Evolutionary conservation across 2,797 vertebrate genomes (phyloP), one percentile per base, ranked within the genome.

Genomic region (Danio jaintianensis): DNA sequence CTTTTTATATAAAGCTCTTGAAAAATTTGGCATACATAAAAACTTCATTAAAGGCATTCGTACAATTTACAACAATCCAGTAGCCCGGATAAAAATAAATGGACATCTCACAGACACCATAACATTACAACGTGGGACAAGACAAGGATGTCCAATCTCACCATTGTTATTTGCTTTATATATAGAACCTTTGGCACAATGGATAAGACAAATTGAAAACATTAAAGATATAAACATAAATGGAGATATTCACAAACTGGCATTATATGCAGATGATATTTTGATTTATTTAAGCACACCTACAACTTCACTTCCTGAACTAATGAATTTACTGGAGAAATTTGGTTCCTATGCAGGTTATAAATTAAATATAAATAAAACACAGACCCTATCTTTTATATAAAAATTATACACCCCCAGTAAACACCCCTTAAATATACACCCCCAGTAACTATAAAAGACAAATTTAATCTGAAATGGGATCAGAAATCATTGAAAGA

Each of bases 161-260:
- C 75, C 22, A 0, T 72, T 84, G 6, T 75, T 82, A 42, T 81
- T 87, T 15, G 50, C 66, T 5, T 11, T 87, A 2, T 84, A 81
- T 47, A 81, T 84, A 20, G 76, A 85, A 47, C 82, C 83, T 15
- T 36, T 76, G 1, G 7, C 15, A 29, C 48, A 76, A 10, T 76
- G 42, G 67, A 80, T 83, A 16, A 64, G n/a, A n/a, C n/a, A n/a
- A n/a, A n/a, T n/a, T n/a, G n/a, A n/a, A n/a, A n/a, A n/a, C n/a
- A n/a, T n/a, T n/a, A n/a, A n/a, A n/a, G n/a, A n/a, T 78, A 22
- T 64, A 84, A 6, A 77, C 6, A 81, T 62, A 48, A 18, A 5
- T 0, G 58, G 7, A 1, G 1, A 8, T 0, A 22, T 81, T 48
- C 69, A 76, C 22, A 38, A 80, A 72, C 9, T 67, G 11, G 4